Base-by-base conservation (phyloP, 2,888 invertebrate species). In the Malacosoma neustria region DNA sequence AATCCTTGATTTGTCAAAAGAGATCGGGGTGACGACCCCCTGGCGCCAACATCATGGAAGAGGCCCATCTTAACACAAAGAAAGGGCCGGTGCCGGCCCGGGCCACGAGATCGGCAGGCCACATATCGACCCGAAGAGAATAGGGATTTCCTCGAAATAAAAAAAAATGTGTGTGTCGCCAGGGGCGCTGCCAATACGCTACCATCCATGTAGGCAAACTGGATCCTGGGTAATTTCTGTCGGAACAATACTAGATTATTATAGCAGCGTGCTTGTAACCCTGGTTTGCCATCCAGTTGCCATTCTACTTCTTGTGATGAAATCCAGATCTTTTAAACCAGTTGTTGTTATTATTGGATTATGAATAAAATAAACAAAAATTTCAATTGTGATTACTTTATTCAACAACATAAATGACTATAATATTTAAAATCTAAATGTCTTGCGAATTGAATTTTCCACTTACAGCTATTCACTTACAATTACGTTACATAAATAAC, bases 321-420 rank as follows among this genome's bases (percentile, higher is more conserved):
- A n/a, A n/a, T 22, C 5, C 9, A 7, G 9, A 22, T 22, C 4
- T 22, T 22, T 22, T 7, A 22, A 22, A 22, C 9, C 4, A 2
- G 1, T 22, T 15, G 4, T 15, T 22, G 1, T 22, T 22, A 7
- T 22, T 31, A 9, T 31, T 0, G 12, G 11, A 2, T n/a, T 31
- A n/a, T 31, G 11, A 0, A 11, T 9, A 3, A 34, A 34, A 2
- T 12, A 11, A 29, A 34, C 22, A 2, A 29, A 9, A 22, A 13
- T 13, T 29, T 34, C 34, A 29, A 34, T 34, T 34, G 29, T 29
- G 13, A 34, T 34, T 29, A 29, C 29, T 34, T 34, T 34, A 34
- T 34, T 34, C 13, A 34, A 34, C 34, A 34, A 29, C 34, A 34
- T 29, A 34, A 34, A 30, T 29, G 34, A 29, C 34, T 34, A 34